phyloP scores from a whole-genome alignment of 2,113 vertebrate species.

The Siphamia tubifer region DNA sequence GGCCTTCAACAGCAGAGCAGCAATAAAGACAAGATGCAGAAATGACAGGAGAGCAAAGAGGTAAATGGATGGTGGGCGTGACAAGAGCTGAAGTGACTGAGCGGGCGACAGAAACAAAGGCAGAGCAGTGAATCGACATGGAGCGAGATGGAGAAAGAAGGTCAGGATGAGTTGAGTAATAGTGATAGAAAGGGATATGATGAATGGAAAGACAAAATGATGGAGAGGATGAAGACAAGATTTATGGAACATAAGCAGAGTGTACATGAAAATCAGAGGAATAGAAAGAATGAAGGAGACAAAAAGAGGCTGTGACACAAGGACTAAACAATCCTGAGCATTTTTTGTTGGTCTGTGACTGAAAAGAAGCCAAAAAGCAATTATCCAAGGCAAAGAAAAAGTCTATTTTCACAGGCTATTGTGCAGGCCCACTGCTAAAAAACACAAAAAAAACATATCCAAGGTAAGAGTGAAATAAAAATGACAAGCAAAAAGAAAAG shows the following conservation, averaged over 20 bases:
- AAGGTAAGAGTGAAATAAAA: no score
- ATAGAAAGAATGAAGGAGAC: background rate
- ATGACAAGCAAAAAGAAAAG: no score
- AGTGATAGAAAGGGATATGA: background rate
- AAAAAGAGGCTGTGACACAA: background rate
- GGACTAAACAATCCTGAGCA: no score
- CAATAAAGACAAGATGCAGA: conserved; percentile 11
- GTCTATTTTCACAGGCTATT: background rate
- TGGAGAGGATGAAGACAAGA: conserved; percentile 1
- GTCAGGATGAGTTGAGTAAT: background rate
- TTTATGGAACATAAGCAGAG: conserved; percentile 8
- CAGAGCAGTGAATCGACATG: background rate
- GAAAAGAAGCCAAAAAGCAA: background rate
- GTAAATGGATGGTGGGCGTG: conserved; percentile 8
- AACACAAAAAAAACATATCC: background rate
- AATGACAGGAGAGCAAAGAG: background rate
- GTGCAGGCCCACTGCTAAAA: background rate
- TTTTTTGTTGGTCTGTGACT: no score
- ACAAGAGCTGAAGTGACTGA: background rate
- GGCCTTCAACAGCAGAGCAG: background rate
- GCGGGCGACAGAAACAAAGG: conserved; percentile 6
- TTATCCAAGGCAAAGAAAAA: background rate
- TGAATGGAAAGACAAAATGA: conserved; percentile 14
- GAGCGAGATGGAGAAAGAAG: background rate
- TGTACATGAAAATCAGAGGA: conserved; percentile 1